Base-by-base conservation (phyloP, 2,113 vertebrate genomes). In the Limanda limanda region DNA sequence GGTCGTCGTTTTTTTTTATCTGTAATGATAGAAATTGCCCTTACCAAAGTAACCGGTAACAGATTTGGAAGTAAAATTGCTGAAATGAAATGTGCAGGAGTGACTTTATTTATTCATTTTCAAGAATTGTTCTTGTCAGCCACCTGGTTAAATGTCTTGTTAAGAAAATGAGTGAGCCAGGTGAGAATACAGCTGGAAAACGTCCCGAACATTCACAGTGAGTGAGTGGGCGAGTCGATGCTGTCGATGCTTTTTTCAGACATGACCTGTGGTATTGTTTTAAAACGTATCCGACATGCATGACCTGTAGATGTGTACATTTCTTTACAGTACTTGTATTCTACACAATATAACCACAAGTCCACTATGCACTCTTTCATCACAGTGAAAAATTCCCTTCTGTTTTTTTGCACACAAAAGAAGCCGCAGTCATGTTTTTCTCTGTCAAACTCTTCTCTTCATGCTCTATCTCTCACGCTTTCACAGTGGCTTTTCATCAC, bases 401-500 rank as follows among this genome's bases (percentile, higher is more conserved):
- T 55, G 40, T 72, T 71, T 78, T 12, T 51, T 20, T 0, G 2
- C 62, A 59, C 63, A 75, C 42, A 66, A 54, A 18, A 79, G 61
- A 68, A 78, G 35, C 74, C 48, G 21, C 80, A 57, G 25, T 59
- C 37, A 40, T 13, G 58, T 60, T 51, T 70, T 18, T 73, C 48
- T 65, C 68, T 6, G 69, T 67, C 83, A 48, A 42, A 74, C 51
- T n/a, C 0, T 14, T 67, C 68, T 71, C 68, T 79, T 45, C 60
- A 4, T 70, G 56, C 56, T 57, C 13, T 20, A 10, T 60, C 76
- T 82, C 91, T 84, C 84, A 80, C 56, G 81, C 68, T 71, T 40
- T 82, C 83, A 23, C 9, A 7, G 20, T 15, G 63, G 40, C 74
- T 82, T 83, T 86, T 85, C 85, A 85, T 83, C 73, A 73, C 73